Percentiles rank a stretch among this genome's conserved stretches.
These are phyloP conservation scores for Morus bassanus DNA, from an alignment of 2,797 vertebrate genomes.

Conservation along the genomic window DNA sequence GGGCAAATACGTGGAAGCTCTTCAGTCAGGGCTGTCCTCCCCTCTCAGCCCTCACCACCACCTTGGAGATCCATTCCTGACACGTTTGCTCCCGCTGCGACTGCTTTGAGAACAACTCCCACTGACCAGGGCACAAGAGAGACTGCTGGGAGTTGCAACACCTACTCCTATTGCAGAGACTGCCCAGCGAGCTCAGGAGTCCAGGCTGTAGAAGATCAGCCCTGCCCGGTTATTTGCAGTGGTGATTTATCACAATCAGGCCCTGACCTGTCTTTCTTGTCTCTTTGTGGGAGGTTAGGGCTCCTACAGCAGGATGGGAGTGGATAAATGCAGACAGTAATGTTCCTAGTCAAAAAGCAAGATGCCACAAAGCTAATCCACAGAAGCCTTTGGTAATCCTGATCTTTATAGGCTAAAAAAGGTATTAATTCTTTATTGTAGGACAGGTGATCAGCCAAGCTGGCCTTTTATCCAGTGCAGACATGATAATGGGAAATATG, in stretches of 20 bases:
- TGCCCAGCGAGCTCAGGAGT: not conserved
- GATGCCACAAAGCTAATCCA: not conserved
- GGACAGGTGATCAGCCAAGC: not conserved
- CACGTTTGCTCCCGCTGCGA: not conserved
- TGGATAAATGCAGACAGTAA: not conserved
- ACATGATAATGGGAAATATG: not conserved
- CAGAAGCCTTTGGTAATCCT: not conserved
- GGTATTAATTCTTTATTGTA: not conserved
- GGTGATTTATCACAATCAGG: not conserved
- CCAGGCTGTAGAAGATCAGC: not conserved
- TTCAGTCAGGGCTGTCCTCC: not conserved
- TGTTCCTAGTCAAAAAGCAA: not conserved
- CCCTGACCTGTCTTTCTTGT: not conserved
- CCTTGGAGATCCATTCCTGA: fast-evolving
- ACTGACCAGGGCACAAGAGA: not conserved
- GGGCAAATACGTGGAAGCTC: not conserved
- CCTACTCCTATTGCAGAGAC: not conserved
- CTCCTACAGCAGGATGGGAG: not conserved
- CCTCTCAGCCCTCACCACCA: not conserved
- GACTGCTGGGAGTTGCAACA: not conserved
- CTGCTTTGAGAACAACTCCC: not conserved
- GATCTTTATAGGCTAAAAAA: not conserved
- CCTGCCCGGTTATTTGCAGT: not conserved
- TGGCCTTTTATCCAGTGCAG: not conserved
- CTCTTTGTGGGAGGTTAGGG: not conserved